Evolutionary conservation across 2,113 vertebrate species (phyloP).

Genomic region (Siniperca knerii): DNA sequence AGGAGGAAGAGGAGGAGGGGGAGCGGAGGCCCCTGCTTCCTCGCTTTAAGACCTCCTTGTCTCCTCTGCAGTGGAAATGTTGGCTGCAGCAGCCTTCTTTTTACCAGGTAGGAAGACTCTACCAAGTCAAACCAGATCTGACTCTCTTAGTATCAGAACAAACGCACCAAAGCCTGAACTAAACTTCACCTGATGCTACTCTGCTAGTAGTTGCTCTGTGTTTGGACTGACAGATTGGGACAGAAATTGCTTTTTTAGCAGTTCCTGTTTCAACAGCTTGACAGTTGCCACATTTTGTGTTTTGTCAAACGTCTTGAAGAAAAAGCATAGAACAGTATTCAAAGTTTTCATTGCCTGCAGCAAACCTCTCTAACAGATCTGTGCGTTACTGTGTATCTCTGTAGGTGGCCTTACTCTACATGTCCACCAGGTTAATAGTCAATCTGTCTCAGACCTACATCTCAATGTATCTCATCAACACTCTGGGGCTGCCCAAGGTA

Average conservation of each 20-base stretch:
- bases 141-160: not conserved
- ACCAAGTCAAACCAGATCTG: accelerated
- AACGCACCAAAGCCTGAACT: too few species aligned
- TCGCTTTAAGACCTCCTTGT: accelerated
- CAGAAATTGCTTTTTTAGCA: not conserved
- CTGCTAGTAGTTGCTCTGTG: not conserved
- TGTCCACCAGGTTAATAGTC: constrained; percentile 94
- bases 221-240: not conserved
- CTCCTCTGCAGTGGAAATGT: constrained; percentile 88
- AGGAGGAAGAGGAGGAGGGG: constrained; percentile 72
- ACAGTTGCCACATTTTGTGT: not conserved
- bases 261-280: not conserved
- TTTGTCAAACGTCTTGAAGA: not conserved
- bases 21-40: constrained; percentile 81
- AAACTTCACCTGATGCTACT: not conserved
- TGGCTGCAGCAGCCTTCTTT: constrained; percentile 94
- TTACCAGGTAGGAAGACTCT: constrained; percentile 88
- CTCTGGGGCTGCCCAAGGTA: constrained; percentile 94
- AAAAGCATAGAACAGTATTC: too few species aligned
- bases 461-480: constrained; percentile 94
- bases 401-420: constrained; percentile 94
- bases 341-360: not conserved
- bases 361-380: not conserved
- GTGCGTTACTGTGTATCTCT: constrained; percentile 17
- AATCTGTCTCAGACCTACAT: constrained; percentile 98